Percentiles rank a stretch among this genome's conserved stretches.
Evolutionary conservation across 2,888 invertebrate species (phyloP).

Genomic region (Eupithecia exiguata): DNA sequence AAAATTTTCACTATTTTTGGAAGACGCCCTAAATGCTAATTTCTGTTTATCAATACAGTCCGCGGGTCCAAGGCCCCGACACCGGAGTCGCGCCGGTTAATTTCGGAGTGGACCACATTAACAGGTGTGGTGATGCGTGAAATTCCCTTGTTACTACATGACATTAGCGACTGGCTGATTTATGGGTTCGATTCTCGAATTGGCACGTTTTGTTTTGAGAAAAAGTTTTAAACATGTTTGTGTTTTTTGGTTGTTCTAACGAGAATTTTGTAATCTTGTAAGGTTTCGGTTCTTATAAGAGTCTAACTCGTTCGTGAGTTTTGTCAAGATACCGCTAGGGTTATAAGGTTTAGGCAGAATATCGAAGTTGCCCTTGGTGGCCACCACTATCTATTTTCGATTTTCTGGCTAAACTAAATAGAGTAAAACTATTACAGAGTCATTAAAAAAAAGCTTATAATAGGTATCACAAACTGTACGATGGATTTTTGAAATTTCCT

Average conservation of each 20-base stretch:
- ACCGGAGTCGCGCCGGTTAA: conserved; percentile 45
- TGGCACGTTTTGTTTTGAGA: conserved; percentile 28
- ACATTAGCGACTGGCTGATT: conserved; percentile 69
- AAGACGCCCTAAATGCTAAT: too few relatives aligned
- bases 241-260: conserved; percentile 10
- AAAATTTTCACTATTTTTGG: too few relatives aligned
- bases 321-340: too few relatives aligned
- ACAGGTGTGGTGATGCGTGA: conserved; percentile 64
- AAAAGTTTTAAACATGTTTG: conserved; percentile 18
- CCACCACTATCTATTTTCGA: too few relatives aligned
- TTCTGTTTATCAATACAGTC: background rate
- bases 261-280: conserved; percentile 7
- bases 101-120: conserved; percentile 61
- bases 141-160: conserved; percentile 66
- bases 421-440: too few relatives aligned
- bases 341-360: too few relatives aligned
- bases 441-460: too few relatives aligned
- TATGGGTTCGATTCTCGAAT: conserved; percentile 50
- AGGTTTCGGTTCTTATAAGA: background rate
- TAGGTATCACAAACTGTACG: too few relatives aligned
- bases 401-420: too few relatives aligned
- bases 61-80: conserved; percentile 8
- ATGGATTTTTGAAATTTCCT: too few relatives aligned
- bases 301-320: background rate
- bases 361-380: too few relatives aligned